phyloP scores from a whole-genome alignment of 2,888 invertebrate species.

The Eupithecia dodoneata region DNA sequence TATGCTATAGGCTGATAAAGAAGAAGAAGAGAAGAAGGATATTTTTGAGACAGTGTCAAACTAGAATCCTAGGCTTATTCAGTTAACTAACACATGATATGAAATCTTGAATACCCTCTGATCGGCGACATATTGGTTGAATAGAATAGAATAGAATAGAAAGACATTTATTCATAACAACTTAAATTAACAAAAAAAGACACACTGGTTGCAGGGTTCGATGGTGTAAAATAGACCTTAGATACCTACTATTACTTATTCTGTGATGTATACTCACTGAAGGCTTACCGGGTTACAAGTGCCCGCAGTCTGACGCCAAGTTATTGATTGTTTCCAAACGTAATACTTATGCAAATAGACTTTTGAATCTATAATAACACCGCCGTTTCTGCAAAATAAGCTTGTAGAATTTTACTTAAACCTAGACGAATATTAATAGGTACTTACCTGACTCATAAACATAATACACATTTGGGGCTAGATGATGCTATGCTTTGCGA shows the following conservation, averaged over 20 bases:
- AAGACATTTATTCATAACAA: no score
- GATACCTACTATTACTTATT: slow-evolving; percentile 1
- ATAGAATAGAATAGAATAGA: no score
- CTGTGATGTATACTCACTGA: background rate
- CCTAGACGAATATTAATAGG: background rate
- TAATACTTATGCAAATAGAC: background rate
- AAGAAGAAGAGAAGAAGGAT: no score
- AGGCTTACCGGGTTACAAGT: background rate
- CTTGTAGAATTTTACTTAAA: background rate
- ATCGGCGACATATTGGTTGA: background rate
- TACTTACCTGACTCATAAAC: no score
- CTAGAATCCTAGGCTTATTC: no score
- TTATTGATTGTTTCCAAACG: background rate
- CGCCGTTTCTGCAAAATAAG: background rate
- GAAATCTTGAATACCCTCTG: background rate
- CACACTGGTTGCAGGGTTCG: no score
- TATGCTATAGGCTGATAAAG: no score
- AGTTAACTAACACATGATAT: no score
- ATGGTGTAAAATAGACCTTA: background rate
- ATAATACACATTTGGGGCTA: background rate
- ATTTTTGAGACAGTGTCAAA: no score
- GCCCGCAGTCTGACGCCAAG: background rate
- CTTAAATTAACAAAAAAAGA: no score
- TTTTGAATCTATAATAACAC: background rate
- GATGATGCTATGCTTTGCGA: background rate